A percentile compares a stretch with the other conserved stretches of the same genome.
Evolutionary conservation across 2,113 vertebrate genomes (phyloP).

Genomic region (Hippocampus comes): DNA sequence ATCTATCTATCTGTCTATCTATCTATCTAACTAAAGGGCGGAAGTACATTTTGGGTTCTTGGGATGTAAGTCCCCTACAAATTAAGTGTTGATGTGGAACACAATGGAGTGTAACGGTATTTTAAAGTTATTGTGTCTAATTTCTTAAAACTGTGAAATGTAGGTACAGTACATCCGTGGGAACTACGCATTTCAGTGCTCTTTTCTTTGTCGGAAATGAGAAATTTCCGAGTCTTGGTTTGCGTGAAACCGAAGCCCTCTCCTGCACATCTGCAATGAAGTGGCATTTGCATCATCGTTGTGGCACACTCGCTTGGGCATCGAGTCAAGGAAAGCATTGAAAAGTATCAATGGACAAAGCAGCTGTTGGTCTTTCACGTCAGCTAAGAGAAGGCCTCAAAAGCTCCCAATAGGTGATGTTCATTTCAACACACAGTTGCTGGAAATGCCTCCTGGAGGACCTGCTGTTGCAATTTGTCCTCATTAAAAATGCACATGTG

Average conservation of each 20-base stretch:
- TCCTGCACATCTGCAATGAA: neutral
- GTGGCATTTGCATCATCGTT: neutral
- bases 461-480: slow-evolving; percentile 36
- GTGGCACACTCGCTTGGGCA: neutral
- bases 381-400: neutral
- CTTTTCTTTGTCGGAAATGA: neutral
- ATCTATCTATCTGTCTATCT: too few species aligned
- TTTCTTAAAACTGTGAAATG: too few species aligned
- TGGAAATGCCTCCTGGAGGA: slow-evolving; percentile 20
- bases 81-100: too few species aligned
- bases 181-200: neutral
- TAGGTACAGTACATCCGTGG: too few species aligned
- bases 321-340: neutral
- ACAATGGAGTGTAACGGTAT: too few species aligned
- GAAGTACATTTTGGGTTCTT: too few species aligned
- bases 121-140: too few species aligned
- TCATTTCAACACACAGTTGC: slow-evolving; percentile 20
- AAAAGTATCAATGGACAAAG: slow-evolving; percentile 16
- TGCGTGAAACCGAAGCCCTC: neutral
- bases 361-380: slow-evolving; percentile 2
- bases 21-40: too few species aligned
- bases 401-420: neutral
- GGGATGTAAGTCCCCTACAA: too few species aligned
- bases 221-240: neutral
- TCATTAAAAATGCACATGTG: slow-evolving; percentile 42